Evolutionary conservation across 2,888 invertebrate species (phyloP).

Genomic region (Girardia tigrina): DNA sequence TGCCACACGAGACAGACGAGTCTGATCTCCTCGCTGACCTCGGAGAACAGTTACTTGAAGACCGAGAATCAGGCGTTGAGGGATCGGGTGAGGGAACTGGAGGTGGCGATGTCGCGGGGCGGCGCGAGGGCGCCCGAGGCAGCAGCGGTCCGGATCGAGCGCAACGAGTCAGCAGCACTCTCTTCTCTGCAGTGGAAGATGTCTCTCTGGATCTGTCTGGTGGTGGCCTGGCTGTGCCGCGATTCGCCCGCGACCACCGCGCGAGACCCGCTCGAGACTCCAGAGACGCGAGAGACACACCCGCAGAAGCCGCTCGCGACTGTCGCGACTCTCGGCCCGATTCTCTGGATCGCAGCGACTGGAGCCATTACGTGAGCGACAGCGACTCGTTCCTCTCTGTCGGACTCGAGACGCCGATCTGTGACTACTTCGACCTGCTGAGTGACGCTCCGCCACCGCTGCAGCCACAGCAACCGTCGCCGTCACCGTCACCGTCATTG

Average conservation of each 20-base stretch:
- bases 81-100: constrained; percentile 1
- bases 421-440: background rate
- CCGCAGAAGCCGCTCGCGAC: too few relatives aligned
- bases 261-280: too few relatives aligned
- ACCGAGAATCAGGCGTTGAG: background rate
- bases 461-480: too few relatives aligned
- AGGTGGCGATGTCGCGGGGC: background rate
- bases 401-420: background rate
- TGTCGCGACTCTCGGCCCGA: too few relatives aligned
- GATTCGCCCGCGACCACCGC: background rate
- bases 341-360: too few relatives aligned
- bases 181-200: constrained; percentile 13
- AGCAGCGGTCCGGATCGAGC: background rate
- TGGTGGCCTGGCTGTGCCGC: background rate
- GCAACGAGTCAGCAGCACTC: constrained; percentile 16
- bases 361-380: background rate
- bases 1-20: background rate
- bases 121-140: background rate
- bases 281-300: too few relatives aligned
- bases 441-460: background rate
- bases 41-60: constrained; percentile 6
- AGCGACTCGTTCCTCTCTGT: background rate
- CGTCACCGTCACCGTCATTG: too few relatives aligned
- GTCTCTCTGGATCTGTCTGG: background rate
- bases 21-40: background rate